Evolutionary conservation across 2,113 vertebrate species (phyloP), one percentile per base, ranked within the genome.

Genomic region (Potamarius usumacintae): DNA sequence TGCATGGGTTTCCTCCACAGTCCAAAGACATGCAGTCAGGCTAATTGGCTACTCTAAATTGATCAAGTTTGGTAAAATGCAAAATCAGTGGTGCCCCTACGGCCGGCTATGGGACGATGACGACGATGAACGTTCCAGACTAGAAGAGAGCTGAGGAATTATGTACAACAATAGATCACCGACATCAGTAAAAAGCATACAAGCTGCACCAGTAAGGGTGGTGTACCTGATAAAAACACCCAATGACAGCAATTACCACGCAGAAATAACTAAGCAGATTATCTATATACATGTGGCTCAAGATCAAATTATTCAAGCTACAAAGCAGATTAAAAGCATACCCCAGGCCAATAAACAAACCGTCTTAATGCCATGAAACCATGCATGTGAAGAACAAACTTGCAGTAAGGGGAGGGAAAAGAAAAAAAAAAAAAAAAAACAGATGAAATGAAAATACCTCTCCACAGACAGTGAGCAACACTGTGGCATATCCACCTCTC

Each of bases 391-490:
- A 71, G 12, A 69, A 10, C 65, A 30, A 69, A 0, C 65, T 67
- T 34, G 18, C 34, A 48, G 10, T 20, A 71, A 71, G 14, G 7
- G 6, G 17, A 15, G 12, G 2, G 10, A 2, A 2, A 1, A 27
- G 53, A 76, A 50, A 11, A 34, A 42, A n/a, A n/a, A n/a, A 1
- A 1, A 1, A 27, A 77, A 74, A 50, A 11, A 34, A 42, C 0
- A 42, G 22, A 50, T 5, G 4, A 74, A 15, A 7, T 57, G 34
- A 34, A 65, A 87, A 0, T 90, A 97, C 96, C 95, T 96, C 92
- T 84, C 93, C 95, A 83, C 91, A 93, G 76, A 97, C 92, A 78
- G 93, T 95, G 83, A 98, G 93, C 42, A 96, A 84, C 87, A 98
- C 94, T 91, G 96, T 97, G 69, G 94, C 95, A 87, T 93, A 94